Conservation (phyloP, 2,888 invertebrate genomes). For the Dryobota labecula region DNA sequence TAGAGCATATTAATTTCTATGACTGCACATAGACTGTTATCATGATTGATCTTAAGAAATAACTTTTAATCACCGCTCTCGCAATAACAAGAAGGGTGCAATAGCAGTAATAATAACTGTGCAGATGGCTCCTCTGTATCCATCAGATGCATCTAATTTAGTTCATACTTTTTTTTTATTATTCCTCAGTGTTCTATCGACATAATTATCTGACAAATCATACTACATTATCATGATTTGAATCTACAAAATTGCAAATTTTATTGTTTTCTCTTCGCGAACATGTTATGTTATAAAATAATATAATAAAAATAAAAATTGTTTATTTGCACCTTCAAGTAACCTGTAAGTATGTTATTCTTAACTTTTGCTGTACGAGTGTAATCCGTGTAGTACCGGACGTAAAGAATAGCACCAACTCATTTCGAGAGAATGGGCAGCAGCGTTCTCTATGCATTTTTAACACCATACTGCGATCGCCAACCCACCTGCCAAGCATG, state of each 20-base stretch:
- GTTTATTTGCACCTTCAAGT: too few species aligned
- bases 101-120: background rate
- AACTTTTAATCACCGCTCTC: slow-evolving; percentile 11
- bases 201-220: background rate
- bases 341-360: too few species aligned
- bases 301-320: too few species aligned
- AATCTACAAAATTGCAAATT: background rate
- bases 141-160: background rate
- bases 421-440: too few species aligned
- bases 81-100: background rate
- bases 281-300: too few species aligned
- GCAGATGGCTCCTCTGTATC: background rate
- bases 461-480: too few species aligned
- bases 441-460: too few species aligned
- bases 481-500: too few species aligned
- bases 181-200: background rate
- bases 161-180: background rate
- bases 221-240: background rate
- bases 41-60: slow-evolving; percentile 17
- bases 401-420: too few species aligned
- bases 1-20: slow-evolving; percentile 26
- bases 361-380: too few species aligned
- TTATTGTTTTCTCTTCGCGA: too few species aligned
- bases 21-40: slow-evolving; percentile 3
- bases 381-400: too few species aligned